Evolutionary conservation across 2,888 invertebrate species (phyloP), one percentile per base, ranked within the genome.

Genomic region (Eristalis tenax): DNA sequence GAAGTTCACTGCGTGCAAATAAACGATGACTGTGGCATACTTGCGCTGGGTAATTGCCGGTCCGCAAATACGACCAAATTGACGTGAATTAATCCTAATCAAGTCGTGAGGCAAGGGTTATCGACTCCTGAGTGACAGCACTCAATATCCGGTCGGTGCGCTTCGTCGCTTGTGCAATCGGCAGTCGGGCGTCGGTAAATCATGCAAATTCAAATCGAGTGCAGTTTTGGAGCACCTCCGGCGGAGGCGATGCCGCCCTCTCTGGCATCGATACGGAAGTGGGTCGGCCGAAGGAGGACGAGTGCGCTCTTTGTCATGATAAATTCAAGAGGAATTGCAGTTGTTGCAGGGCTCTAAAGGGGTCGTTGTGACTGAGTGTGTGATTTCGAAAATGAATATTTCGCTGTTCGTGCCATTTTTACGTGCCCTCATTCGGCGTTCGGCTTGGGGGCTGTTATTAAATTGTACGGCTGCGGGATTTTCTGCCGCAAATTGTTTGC

Each of bases 21-120:
- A 68, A 68, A 50, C 56, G 11, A 68, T 22, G n/a, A 22, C 50
- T 32, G 11, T n/a, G n/a, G n/a, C 26, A 13, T 59, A 26, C 26
- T 59, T 59, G 26, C 59, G 26, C 23, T 59, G 6, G 26, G 59
- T 43, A 56, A 61, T 28, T 61, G 23, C 23, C 13, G 8, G 43
- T 6, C 40, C 22, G 32, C 61, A 82, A 65, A 75, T 32, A 79
- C 11, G 38, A n/a, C 13, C 1, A 75, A 76, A 63, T 68, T 43
- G 61, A 59, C 70, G 11, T 64, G 40, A 77, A 73, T 77, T 83
- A 77, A 71, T 77, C 73, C 66, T 28, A 83, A 83, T 77, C 73
- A 77, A 68, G 71, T n/a, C 50, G 8, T 11, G 57, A n/a, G 15
- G 13, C 35, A 22, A 13, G 50, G 71, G 71, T 73, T 63, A 71